Percentiles rank a stretch among this genome's conserved stretches.
Conservation (phyloP, 35 echinoderm and acorn worm species). For the Lytechinus variegatus region DNA sequence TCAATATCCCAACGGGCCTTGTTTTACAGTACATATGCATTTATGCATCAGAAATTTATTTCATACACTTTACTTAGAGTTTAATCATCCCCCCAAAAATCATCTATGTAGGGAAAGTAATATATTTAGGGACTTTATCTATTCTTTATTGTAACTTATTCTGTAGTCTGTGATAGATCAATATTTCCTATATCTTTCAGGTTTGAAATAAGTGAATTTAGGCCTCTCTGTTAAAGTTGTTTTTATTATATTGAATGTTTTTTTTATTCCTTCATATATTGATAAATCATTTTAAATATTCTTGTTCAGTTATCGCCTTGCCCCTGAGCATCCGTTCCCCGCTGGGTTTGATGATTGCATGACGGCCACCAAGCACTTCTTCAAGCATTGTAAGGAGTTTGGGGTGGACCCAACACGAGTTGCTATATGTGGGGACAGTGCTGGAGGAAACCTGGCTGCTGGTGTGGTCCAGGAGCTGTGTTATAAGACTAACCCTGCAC, state of each 20-base stretch:
- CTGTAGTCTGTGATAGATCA: too few species aligned
- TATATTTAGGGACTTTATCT: too few species aligned
- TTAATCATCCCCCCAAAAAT: too few species aligned
- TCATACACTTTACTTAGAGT: too few species aligned
- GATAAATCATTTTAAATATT: not conserved
- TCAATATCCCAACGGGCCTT: too few species aligned
- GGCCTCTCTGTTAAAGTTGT: too few species aligned
- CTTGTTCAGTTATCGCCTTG: constrained; percentile 75
- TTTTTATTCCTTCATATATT: not conserved
- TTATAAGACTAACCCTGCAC: constrained; percentile 56
- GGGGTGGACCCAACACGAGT: constrained; percentile 69
- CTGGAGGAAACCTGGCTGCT: constrained; percentile 74
- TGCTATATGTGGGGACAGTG: constrained; percentile 82
- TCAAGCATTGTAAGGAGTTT: constrained; percentile 58
- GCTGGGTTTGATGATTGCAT: constrained; percentile 78
- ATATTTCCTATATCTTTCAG: too few species aligned
- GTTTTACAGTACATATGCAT: too few species aligned
- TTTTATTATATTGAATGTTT: not conserved
- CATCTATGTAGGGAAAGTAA: too few species aligned
- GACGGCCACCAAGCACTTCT: constrained; percentile 67
- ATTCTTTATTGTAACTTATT: too few species aligned
- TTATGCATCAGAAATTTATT: too few species aligned
- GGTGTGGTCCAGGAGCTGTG: constrained; percentile 65
- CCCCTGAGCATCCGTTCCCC: constrained; percentile 87
- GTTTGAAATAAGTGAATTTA: too few species aligned